phyloP scores from a whole-genome alignment of 2,888 invertebrate genomes.

The Theretra japonica region DNA sequence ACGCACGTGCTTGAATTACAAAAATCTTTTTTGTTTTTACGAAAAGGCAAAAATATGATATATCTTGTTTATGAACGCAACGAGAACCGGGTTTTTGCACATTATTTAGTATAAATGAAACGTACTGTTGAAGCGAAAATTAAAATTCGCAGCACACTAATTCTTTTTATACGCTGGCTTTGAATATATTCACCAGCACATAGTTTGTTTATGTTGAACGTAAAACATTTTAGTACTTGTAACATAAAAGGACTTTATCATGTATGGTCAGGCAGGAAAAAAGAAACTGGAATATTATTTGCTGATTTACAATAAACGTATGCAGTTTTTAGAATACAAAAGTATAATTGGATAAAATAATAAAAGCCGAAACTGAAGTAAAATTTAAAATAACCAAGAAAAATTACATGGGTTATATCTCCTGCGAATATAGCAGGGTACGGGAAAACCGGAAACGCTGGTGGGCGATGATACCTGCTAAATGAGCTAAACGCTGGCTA shows the following conservation, averaged over 20 bases:
- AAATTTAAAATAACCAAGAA: too few relatives aligned
- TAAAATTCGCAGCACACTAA: slow-evolving; percentile 21
- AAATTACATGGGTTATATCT: too few relatives aligned
- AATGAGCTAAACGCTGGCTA: too few relatives aligned
- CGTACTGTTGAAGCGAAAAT: slow-evolving; percentile 28
- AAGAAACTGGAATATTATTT: too few relatives aligned
- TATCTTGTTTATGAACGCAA: neutral
- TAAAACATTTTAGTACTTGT: neutral
- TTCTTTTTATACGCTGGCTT: slow-evolving; percentile 4
- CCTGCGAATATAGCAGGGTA: too few relatives aligned
- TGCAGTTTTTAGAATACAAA: too few relatives aligned
- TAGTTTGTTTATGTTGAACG: neutral
- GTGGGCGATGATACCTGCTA: too few relatives aligned
- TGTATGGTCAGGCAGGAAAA: neutral
- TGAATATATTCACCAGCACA: neutral
- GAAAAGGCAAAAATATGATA: neutral
- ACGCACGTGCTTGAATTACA: neutral
- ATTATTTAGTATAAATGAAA: slow-evolving; percentile 5
- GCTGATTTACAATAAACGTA: too few relatives aligned
- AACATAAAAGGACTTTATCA: neutral
- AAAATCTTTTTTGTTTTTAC: neutral
- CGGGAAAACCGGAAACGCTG: too few relatives aligned
- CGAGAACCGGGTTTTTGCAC: neutral
- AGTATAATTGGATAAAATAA: too few relatives aligned
- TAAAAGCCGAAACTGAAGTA: too few relatives aligned